These are phyloP conservation scores for Lordiphosa collinella DNA, from an alignment of 1,140 invertebrate genomes.

Conservation along the genomic window DNA sequence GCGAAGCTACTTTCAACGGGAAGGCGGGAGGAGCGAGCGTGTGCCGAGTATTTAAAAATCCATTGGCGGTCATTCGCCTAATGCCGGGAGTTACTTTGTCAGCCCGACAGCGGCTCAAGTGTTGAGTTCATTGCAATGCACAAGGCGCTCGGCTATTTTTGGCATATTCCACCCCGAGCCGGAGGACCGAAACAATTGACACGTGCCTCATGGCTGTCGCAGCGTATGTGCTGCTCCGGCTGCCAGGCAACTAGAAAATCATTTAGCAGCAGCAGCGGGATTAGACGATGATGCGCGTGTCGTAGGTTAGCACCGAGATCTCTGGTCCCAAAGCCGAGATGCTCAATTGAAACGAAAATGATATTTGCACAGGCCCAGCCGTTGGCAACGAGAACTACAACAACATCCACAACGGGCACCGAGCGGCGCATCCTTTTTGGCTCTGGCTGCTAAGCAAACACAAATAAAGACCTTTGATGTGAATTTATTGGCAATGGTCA, in stretches of 20 bases:
- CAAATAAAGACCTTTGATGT: conserved; percentile 78
- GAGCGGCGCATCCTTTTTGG: conserved; percentile 64
- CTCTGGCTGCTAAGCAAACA: conserved; percentile 66
- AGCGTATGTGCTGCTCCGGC: conserved; percentile 26
- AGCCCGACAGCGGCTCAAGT: conserved; percentile 52
- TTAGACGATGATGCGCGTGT: conserved; percentile 75
- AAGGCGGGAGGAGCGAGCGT: conserved; percentile 22
- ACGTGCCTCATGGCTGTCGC: conserved; percentile 46
- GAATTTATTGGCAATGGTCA: conserved; percentile 71
- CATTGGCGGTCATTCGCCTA: conserved; percentile 70
- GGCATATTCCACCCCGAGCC: conserved; percentile 17
- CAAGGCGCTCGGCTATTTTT: conserved; percentile 29
- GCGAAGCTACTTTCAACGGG: background rate
- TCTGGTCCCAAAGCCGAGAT: conserved; percentile 42
- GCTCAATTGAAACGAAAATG: conserved; percentile 76
- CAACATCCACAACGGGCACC: background rate
- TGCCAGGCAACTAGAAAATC: conserved; percentile 62
- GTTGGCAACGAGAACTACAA: conserved; percentile 12
- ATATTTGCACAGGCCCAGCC: conserved; percentile 67
- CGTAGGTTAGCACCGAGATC: conserved; percentile 45
- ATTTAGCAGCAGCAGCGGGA: conserved; percentile 65
- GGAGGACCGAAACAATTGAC: conserved; percentile 42
- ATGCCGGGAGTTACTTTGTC: conserved; percentile 72
- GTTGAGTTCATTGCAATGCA: conserved; percentile 72
- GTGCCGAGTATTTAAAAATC: conserved; percentile 74